Conservation (phyloP, 2,113 vertebrate species). For the Apteryx mantelli region DNA sequence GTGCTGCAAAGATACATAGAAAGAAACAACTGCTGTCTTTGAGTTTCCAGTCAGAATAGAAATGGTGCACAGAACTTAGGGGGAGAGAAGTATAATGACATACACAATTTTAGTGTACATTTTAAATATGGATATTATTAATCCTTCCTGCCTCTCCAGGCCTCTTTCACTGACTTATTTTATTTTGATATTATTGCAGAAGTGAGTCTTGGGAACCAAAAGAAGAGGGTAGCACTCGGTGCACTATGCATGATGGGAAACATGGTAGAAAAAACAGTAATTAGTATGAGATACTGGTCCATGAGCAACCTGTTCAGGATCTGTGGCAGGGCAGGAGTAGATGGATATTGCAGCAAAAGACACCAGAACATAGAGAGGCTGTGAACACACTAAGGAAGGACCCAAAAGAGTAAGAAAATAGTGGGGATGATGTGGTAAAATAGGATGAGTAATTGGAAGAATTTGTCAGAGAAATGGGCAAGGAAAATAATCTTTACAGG, state of each 20-base stretch:
- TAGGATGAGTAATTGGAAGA: not conserved
- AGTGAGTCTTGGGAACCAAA: not conserved
- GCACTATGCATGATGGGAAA: not conserved
- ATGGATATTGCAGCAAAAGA: not conserved
- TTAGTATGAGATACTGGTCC: not conserved
- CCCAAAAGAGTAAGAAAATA: not conserved
- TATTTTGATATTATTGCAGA: not conserved
- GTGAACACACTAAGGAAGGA: not conserved
- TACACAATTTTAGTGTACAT: not conserved
- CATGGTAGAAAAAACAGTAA: not conserved
- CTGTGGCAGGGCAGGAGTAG: not conserved
- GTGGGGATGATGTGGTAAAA: not conserved
- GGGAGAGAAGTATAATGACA: not conserved
- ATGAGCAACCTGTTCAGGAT: not conserved
- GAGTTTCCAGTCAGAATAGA: not conserved
- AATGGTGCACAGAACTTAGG: not conserved
- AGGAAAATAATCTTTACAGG: not conserved
- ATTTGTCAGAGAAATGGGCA: not conserved
- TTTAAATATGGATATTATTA: not conserved
- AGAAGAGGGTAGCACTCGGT: not conserved
- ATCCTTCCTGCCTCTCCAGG: not conserved
- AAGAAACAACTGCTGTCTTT: not conserved
- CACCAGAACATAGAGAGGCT: not conserved
- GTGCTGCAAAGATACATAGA: not conserved
- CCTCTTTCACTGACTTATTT: not conserved